These are phyloP conservation scores for Etheostoma spectabile DNA, from an alignment of 2,113 vertebrate species.

Conservation along the genomic window DNA sequence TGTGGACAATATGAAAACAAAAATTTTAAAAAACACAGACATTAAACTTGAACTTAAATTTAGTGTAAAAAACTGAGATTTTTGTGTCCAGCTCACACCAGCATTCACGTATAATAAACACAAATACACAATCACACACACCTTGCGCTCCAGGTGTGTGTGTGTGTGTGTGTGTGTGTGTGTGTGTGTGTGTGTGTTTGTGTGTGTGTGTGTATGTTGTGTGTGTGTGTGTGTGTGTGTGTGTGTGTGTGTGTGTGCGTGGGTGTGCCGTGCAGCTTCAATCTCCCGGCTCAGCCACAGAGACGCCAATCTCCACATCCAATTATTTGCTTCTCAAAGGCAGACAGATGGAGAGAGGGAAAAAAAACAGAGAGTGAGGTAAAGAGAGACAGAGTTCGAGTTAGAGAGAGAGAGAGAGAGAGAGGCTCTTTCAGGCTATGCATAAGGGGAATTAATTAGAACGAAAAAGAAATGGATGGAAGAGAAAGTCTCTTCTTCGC, in stretches of 20 bases:
- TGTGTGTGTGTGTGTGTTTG: too few species aligned
- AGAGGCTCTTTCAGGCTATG: conserved; percentile 67
- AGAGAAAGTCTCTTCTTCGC: conserved; percentile 61
- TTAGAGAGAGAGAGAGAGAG: conserved; percentile 2
- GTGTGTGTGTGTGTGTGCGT: conserved; percentile 24
- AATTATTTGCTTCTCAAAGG: conserved; percentile 82
- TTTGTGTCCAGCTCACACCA: conserved; percentile 10
- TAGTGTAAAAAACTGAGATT: neutral
- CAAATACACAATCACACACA: conserved; percentile 19
- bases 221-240: neutral
- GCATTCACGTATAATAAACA: neutral
- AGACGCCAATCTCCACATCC: conserved; percentile 78
- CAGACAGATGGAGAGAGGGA: conserved; percentile 74
- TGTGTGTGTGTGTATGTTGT: too few species aligned
- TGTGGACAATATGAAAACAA: neutral
- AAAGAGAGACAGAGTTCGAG: conserved; percentile 44
- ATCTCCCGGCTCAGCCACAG: conserved; percentile 69
- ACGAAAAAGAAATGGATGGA: conserved; percentile 66
- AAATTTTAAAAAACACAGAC: neutral
- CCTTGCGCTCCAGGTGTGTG: conserved; percentile 49
- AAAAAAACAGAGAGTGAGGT: conserved; percentile 34
- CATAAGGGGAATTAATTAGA: conserved; percentile 74
- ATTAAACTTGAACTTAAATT: too few species aligned
- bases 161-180: too few species aligned
- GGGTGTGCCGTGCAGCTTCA: conserved; percentile 40